Evolutionary conservation across 53 echinoderm and acorn worm species (phyloP), one percentile per base, ranked within the genome.

Genomic region (Apostichopus leukothele): DNA sequence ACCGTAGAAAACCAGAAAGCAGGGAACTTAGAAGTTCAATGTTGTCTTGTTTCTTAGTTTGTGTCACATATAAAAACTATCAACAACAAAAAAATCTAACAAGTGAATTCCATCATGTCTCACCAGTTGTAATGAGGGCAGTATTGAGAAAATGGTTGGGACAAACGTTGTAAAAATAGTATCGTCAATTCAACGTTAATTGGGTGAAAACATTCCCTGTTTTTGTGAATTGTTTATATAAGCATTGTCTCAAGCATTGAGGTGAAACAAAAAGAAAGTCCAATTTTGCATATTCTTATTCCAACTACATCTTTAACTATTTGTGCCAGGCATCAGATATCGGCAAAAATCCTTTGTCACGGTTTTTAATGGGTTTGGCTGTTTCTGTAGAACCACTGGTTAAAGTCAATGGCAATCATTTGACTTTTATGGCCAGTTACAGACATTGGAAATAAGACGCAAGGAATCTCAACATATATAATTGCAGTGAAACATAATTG

Each of bases 201-300:
- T 71, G 71, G 20, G 18, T 71, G 71, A 71, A 71, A 71, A 71
- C 71, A 18, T 71, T 71, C 71, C 71, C 71, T 71, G 39, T 39
- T 71, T 71, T 6, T 19, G 18, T 71, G 71, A 71, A 71, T 71
- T 71, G 20, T 71, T 68, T 57, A 57, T 9, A 16, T 71, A 2
- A n/a, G 71, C 71, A 71, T 71, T 71, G 71, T 71, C 39, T 39
- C 71, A 19, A 71, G 3, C 71, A 71, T 19, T 71, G 20, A 21
- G 71, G 20, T 16, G 20, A 71, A 71, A 19, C 3, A 1, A 71
- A 19, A 57, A 10, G 57, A 57, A 57, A 57, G 57, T 57, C 57
- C 57, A 57, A 57, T 9, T 55, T 57, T 57, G 57, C 57, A 7
- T 10, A 39, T 39, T 39, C 0, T 39, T 39, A 39, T 39, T 39